Percentiles rank a stretch among this genome's conserved stretches.
Evolutionary conservation across 2,797 vertebrate species (phyloP).

Genomic region (Choloepus didactylus): DNA sequence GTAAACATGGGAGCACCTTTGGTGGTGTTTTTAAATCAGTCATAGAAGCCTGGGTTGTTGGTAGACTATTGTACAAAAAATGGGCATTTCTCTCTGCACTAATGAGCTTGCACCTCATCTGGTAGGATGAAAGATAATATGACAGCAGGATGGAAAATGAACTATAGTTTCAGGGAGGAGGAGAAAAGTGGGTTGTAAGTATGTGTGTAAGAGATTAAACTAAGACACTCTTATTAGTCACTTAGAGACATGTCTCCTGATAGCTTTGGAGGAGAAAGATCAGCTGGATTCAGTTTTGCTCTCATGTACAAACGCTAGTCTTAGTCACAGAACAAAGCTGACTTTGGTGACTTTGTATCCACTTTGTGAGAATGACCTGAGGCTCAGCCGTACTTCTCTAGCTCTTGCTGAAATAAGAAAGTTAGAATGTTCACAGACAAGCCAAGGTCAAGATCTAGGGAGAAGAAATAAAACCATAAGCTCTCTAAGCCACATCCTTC

Average conservation of each 20-base stretch:
- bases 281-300: conserved; percentile 27
- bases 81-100: background rate
- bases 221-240: background rate
- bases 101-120: background rate
- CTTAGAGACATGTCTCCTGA: background rate
- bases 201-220: background rate
- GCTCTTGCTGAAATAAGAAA: background rate
- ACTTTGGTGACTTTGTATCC: background rate
- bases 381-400: background rate
- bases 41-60: background rate
- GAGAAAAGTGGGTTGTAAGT: background rate
- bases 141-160: background rate
- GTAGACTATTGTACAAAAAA: background rate
- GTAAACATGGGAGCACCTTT: background rate
- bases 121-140: background rate
- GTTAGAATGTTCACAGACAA: conserved; percentile 44
- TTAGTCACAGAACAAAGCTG: background rate
- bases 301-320: background rate
- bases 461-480: background rate
- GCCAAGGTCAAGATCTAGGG: background rate
- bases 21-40: background rate
- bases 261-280: background rate
- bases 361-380: background rate
- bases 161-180: conserved; percentile 20
- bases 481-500: background rate